Base-by-base conservation (phyloP, 2,888 invertebrate species). In the Melanotus villosus region DNA sequence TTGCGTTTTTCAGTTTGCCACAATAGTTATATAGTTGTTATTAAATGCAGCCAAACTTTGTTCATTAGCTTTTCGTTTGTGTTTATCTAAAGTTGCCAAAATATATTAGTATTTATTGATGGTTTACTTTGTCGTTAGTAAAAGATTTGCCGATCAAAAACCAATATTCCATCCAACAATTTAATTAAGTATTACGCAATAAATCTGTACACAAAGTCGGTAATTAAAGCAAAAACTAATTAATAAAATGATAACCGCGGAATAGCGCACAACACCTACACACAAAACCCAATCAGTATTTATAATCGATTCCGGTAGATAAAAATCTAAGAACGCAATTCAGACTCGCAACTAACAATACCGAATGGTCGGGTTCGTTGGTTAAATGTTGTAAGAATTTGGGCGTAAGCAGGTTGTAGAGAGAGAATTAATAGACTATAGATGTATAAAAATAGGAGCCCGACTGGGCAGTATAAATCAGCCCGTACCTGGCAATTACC, bases 401-500 rank as follows among this genome's bases (percentile, higher is more conserved):
- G 74, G 75, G 75, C 72, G 74, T 74, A 74, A 71, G 71, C 70
- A 63, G 58, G 63, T 62, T 62, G 64, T 68, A 45, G 69, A 68
- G 68, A 73, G n/a, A n/a, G 71, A 77, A 78, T 77, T 77, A 77
- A 79, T 77, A 77, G 77, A 73, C 70, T 72, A 73, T 68, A 69
- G 74, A 71, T 73, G 73, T 70, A 76, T 74, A 78, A 76, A 79
- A 79, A 79, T 78, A 77, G 78, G 72, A 74, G 75, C 75, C 74
- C 76, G 76, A 74, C 73, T 73, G 76, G 77, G 73, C 75, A 76
- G 82, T 83, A 83, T 83, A 83, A 83, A 83, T 83, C 83, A 83
- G 82, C 80, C 77, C 77, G 81, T 83, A 84, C 83, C 84, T 79
- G 81, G 82, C 83, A 83, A 84, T 84, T 84, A 84, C 83, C 78